These are phyloP conservation scores for Calyptomena viridis DNA, from an alignment of 2,113 vertebrate genomes.

Conservation along the genomic window DNA sequence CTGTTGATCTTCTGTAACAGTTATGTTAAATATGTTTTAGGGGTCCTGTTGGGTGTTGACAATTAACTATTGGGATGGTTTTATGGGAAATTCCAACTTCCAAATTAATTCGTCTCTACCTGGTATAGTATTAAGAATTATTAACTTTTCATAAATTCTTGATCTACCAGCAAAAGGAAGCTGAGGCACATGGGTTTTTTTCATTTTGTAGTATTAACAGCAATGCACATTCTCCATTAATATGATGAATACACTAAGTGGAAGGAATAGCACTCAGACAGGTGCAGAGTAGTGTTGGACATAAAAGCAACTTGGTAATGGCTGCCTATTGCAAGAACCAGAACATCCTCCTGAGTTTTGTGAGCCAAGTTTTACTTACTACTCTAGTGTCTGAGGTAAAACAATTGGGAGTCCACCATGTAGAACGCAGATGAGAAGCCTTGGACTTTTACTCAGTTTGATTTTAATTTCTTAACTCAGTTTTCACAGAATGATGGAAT, in stretches of 20 bases:
- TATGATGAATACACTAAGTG: background rate
- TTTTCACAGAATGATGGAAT: background rate
- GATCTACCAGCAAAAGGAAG: background rate
- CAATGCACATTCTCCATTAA: background rate
- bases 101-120: background rate
- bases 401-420: rapidly evolving
- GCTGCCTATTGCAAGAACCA: background rate
- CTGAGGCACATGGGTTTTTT: background rate
- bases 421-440: background rate
- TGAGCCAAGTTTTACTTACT: background rate
- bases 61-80: background rate
- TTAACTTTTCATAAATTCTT: background rate
- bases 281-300: background rate
- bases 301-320: background rate
- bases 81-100: background rate
- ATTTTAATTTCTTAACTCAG: background rate
- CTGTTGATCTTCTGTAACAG: background rate
- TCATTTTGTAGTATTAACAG: background rate
- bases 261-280: background rate
- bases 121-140: background rate
- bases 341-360: background rate
- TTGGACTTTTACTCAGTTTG: background rate
- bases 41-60: background rate
- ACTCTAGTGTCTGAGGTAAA: background rate
- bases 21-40: background rate